phyloP scores from a whole-genome alignment of 1,140 invertebrate species.

The Drosophila virilis region DNA sequence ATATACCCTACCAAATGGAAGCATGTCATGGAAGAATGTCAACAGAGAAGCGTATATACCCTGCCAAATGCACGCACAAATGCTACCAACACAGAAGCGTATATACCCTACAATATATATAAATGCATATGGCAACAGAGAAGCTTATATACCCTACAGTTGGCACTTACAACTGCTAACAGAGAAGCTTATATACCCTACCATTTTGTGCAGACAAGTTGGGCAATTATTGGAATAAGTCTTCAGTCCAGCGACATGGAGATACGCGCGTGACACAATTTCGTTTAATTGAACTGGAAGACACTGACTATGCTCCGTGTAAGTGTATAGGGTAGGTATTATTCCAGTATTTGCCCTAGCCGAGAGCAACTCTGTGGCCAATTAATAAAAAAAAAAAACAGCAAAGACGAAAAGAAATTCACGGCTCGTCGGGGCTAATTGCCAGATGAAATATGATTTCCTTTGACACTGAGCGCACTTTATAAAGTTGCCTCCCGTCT shows the following conservation, averaged over 20 bases:
- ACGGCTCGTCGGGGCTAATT: conserved; percentile 57
- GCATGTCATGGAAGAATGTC: too few species aligned
- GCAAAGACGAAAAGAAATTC: conserved; percentile 37
- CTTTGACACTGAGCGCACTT: conserved; percentile 72
- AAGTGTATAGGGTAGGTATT: background rate
- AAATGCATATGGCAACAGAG: too few species aligned
- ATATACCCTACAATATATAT: too few species aligned
- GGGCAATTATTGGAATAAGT: background rate
- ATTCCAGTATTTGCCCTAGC: too few species aligned
- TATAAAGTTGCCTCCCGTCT: conserved; percentile 15
- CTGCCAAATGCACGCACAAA: too few species aligned
- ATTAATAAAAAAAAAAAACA: conserved; percentile 55
- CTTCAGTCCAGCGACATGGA: conserved; percentile 6
- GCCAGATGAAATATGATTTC: conserved; percentile 77
- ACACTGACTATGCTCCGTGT: conserved; percentile 30
- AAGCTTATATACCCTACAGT: too few species aligned
- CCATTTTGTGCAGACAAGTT: background rate
- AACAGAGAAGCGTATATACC: too few species aligned
- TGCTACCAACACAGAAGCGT: too few species aligned
- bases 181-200: too few species aligned
- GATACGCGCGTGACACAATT: conserved; percentile 72
- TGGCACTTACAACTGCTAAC: too few species aligned
- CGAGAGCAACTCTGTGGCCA: conserved; percentile 22
- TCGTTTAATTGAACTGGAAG: conserved; percentile 69
- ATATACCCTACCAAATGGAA: too few species aligned